Base-by-base conservation (phyloP, 1,140 invertebrate species). In the Teleopsis dalmanni region DNA sequence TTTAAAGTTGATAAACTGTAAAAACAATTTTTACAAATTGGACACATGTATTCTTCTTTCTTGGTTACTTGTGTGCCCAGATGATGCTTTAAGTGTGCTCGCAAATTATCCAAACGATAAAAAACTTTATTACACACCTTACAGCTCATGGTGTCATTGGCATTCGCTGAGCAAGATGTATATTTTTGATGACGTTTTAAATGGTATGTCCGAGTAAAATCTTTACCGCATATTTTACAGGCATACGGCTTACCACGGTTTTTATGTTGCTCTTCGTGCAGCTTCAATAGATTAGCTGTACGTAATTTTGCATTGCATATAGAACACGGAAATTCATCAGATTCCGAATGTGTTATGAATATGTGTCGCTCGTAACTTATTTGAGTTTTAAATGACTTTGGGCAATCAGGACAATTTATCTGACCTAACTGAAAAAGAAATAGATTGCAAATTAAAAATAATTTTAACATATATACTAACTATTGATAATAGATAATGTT, bases 131-230 rank as follows among this genome's bases (percentile, higher is more conserved):
- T 75, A 57, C 87, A 90, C 19, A 86, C 82, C 78, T 86, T 62
- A 49, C 69, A 72, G 47, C 58, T 65, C 55, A 63, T 60, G 10
- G 57, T 58, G 41, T 59, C 58, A 13, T 48, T 71, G 27, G 61
- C 62, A n/a, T 58, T 61, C 7, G 83, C 83, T 57, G 81, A 82
- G 67, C 85, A 87, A 6, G 81, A 82, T 13, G 82, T 84, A 58
- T 85, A 84, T 52, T 77, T 73, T 54, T 84, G 77, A 62, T 90
- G 87, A 21, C 85, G 76, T 58, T 84, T 81, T 44, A 89, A 69
- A 56, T 88, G 84, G 57, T 86, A 87, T 53, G 83, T 84, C 34
- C 85, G 72, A 14, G 82, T 84, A 56, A 89, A 89, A 48, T 81
- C 78, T 59, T 80, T 81, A 25, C 72, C 71, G 58, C 81, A 82